Evolutionary conservation across 2,797 vertebrate genomes (phyloP).

Genomic region (Cygnus olor): DNA sequence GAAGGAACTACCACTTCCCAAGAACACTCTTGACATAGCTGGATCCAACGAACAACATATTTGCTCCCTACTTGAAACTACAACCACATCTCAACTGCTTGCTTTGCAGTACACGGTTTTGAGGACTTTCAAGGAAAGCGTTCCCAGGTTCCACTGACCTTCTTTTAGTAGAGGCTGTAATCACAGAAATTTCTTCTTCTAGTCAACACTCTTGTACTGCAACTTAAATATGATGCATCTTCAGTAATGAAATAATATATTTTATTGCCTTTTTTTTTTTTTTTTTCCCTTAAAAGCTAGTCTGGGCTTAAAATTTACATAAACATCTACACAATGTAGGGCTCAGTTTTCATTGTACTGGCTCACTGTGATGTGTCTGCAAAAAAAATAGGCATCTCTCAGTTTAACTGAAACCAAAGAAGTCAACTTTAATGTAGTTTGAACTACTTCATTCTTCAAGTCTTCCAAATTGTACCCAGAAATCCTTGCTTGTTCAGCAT

Average conservation of each 20-base stretch:
- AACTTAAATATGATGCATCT: not conserved
- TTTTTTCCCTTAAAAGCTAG: not conserved
- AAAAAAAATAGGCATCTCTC: not conserved
- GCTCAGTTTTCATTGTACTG: not conserved
- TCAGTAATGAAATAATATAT: not conserved
- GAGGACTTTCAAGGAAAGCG: not conserved
- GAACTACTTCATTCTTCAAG: not conserved
- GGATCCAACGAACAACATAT: not conserved
- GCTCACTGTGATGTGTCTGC: not conserved
- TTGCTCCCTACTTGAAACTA: not conserved
- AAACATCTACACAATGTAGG: not conserved
- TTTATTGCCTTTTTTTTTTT: not conserved
- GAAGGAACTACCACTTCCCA: not conserved
- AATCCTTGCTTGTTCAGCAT: not conserved
- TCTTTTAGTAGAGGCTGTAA: not conserved
- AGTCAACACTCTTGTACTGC: not conserved
- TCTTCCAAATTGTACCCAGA: not conserved
- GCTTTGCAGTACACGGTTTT: not conserved
- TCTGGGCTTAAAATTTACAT: not conserved
- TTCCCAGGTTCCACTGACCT: not conserved
- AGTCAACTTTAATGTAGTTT: not conserved
- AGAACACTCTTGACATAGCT: not conserved
- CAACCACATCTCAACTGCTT: not conserved
- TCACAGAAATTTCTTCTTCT: not conserved
- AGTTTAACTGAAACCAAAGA: not conserved